These are phyloP conservation scores for Dryococelus australis DNA, from an alignment of 2,888 invertebrate genomes.

Conservation along the genomic window DNA sequence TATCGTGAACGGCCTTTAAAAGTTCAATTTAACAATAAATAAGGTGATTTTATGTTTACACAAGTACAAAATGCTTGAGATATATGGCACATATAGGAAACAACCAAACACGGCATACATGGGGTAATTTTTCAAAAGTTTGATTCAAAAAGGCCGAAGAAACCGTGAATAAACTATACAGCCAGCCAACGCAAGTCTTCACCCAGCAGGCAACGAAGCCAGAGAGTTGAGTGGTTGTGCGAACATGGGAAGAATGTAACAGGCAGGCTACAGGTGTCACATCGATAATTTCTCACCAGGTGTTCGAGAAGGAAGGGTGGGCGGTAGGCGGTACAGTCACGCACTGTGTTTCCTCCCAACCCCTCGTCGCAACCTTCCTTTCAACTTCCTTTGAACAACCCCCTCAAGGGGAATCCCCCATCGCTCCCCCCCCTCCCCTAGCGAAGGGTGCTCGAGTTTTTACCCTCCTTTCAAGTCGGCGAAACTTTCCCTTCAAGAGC, in stretches of 20 bases:
- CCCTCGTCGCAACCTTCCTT: not conserved
- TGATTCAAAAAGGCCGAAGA: too few relatives aligned
- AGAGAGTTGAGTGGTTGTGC: too few relatives aligned
- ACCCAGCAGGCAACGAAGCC: too few relatives aligned
- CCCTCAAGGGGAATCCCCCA: not conserved
- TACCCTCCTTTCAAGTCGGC: not conserved
- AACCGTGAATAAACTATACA: too few relatives aligned
- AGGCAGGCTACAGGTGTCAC: conserved; percentile 2
- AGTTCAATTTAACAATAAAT: too few relatives aligned
- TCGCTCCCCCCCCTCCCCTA: not conserved
- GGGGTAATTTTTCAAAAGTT: too few relatives aligned
- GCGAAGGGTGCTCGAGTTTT: not conserved
- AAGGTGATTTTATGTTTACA: too few relatives aligned
- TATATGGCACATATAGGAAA: too few relatives aligned
- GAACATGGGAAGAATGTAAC: not conserved
- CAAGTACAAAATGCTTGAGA: too few relatives aligned
- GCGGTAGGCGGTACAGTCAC: not conserved
- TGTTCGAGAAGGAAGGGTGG: not conserved
- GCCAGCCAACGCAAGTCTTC: too few relatives aligned
- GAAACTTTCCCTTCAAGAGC: not conserved
- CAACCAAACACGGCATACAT: too few relatives aligned
- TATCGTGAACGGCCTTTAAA: too few relatives aligned
- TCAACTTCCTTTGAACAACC: not conserved
- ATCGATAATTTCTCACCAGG: conserved; percentile 8
- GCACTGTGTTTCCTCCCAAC: not conserved